Conservation (phyloP, 2,113 vertebrate genomes). For the Laticauda laticaudata region DNA sequence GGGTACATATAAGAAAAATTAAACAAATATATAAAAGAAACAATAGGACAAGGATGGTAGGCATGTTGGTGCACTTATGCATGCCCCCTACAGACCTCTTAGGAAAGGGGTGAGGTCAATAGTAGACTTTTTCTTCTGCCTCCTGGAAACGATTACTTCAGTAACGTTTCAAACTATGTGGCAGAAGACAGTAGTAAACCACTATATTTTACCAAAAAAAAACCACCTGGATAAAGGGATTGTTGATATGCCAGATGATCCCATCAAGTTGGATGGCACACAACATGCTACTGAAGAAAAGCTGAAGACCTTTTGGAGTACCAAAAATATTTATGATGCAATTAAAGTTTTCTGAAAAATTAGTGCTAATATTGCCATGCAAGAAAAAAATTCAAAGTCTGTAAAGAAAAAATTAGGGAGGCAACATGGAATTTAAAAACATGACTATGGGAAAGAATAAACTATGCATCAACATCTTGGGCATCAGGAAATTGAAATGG, state of each 20-base stretch:
- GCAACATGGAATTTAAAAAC: neutral
- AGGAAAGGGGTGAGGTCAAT: no score
- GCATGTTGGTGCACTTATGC: no score
- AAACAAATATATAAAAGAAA: no score
- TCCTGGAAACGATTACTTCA: constrained; percentile 30
- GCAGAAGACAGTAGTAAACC: neutral
- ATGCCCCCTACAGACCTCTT: no score
- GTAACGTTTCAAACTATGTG: neutral
- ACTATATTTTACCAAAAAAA: neutral
- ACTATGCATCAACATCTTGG: neutral
- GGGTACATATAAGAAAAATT: no score
- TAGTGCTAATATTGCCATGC: neutral
- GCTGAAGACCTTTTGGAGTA: neutral
- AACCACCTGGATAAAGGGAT: neutral
- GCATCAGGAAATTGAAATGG: neutral
- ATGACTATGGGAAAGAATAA: neutral
- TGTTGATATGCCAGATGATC: neutral
- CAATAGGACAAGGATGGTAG: no score
- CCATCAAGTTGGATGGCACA: neutral
- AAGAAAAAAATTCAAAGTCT: neutral
- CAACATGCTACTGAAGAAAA: neutral
- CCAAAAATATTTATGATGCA: neutral
- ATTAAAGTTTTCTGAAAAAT: neutral
- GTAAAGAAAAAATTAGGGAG: neutral
- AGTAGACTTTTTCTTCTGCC: constrained; percentile 17